Base-by-base conservation (phyloP, 1,140 invertebrate species). In the Patella vulgata region DNA sequence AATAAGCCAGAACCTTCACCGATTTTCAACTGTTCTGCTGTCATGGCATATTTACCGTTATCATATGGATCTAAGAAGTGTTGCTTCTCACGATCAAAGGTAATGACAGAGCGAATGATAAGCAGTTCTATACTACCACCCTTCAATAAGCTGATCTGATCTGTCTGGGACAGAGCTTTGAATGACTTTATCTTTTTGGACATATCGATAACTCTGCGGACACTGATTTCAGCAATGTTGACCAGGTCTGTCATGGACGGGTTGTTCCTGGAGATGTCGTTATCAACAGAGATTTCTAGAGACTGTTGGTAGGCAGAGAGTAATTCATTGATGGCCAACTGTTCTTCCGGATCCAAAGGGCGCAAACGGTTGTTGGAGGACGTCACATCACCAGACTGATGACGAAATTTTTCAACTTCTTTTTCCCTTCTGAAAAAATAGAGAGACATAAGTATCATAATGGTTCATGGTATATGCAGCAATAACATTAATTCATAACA, bases 41-140 rank as follows among this genome's bases (percentile, higher is more conserved):
- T 78, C 77, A 84, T 82, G 46, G 81, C 76, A 55, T 78, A 74
- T 33, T 74, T 73, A 42, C 80, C 79, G 50, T 77, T 80, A 64
- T 84, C 82, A 47, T 70, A 71, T 17, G 78, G 77, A 66, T 84
- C 82, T 52, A 84, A 67, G 66, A 82, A 84, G 56, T 80, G 79
- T 67, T 82, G 78, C 64, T 83, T 81, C 54, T 84, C 82, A 48
- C 76, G 79, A 71, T 84, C 82, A 66, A 81, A 84, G 51, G 77
- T 78, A 43, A 84, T 80, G 70, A 76, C 85, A 57, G 82, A 83
- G 21, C 86, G 75, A 14, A 88, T 77, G 67, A 87, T 85, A 63
- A 86, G 84, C 77, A 88, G 74, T 71, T 88, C 87, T 48, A 88
- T 82, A 52, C 86, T 84, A 39, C 85, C 84, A 30, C 82, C 83